A percentile compares a stretch with the other conserved stretches of the same genome.
phyloP scores from a whole-genome alignment of 2,888 invertebrate genomes.

The Oasisia sp. region DNA sequence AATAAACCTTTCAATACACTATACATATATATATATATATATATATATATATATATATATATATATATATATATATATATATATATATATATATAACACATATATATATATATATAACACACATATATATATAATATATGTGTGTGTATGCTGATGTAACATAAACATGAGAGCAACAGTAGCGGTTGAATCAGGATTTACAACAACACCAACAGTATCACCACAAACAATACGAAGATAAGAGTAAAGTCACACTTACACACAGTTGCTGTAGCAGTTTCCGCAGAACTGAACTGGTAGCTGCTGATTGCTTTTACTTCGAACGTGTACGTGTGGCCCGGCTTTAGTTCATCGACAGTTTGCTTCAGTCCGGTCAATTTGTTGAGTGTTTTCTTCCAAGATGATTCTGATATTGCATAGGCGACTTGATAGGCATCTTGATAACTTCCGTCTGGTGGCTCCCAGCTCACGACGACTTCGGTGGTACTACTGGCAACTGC shows the following conservation, averaged over 20 bases:
- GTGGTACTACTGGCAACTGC: neutral
- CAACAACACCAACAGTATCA: neutral
- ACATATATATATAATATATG: too few relatives aligned
- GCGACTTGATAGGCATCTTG: neutral
- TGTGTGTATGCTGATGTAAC: too few relatives aligned
- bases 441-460: neutral
- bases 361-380: neutral
- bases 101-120: too few relatives aligned
- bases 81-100: too few relatives aligned
- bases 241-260: neutral
- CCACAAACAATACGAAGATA: too few relatives aligned
- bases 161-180: neutral
- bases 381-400: neutral
- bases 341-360: neutral
- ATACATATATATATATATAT: too few relatives aligned
- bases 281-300: neutral
- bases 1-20: too few relatives aligned
- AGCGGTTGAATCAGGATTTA: neutral
- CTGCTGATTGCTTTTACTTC: neutral
- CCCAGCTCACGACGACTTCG: neutral
- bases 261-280: neutral
- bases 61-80: too few relatives aligned
- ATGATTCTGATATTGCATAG: neutral
- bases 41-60: too few relatives aligned
- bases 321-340: neutral